These are phyloP conservation scores for Craseonycteris thonglongyai DNA, from an alignment of 2,113 vertebrate genomes.

Conservation along the genomic window DNA sequence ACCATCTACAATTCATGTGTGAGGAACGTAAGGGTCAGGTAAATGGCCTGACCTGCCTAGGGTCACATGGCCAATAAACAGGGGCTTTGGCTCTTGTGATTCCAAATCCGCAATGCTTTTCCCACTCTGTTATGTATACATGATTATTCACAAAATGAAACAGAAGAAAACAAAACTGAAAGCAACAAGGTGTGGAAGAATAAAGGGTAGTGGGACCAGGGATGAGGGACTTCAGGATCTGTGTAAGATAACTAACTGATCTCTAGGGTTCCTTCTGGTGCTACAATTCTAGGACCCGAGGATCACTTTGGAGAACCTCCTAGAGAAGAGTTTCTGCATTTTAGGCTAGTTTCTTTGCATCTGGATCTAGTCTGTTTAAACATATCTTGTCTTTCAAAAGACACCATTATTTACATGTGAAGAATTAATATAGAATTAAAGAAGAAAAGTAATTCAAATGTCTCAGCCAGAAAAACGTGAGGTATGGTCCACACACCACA, in stretches of 20 bases:
- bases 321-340: neutral
- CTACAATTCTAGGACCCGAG: neutral
- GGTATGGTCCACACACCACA: neutral
- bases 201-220: neutral
- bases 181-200: neutral
- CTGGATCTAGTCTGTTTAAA: neutral
- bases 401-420: neutral
- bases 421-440: neutral
- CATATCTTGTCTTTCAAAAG: neutral
- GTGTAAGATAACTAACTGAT: no score
- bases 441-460: neutral
- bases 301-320: neutral
- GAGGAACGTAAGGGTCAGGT: neutral
- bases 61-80: neutral
- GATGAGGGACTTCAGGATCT: neutral
- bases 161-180: neutral
- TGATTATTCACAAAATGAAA: neutral
- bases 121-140: accelerated
- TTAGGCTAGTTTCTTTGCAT: neutral
- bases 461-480: neutral
- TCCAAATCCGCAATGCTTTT: neutral
- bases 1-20: no score
- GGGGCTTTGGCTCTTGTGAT: neutral
- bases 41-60: neutral
- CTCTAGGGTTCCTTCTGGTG: neutral